Percentiles rank a stretch among this genome's conserved stretches.
These are phyloP conservation scores for Podocnemis expansa DNA, from an alignment of 2,113 vertebrate genomes.

Conservation along the genomic window DNA sequence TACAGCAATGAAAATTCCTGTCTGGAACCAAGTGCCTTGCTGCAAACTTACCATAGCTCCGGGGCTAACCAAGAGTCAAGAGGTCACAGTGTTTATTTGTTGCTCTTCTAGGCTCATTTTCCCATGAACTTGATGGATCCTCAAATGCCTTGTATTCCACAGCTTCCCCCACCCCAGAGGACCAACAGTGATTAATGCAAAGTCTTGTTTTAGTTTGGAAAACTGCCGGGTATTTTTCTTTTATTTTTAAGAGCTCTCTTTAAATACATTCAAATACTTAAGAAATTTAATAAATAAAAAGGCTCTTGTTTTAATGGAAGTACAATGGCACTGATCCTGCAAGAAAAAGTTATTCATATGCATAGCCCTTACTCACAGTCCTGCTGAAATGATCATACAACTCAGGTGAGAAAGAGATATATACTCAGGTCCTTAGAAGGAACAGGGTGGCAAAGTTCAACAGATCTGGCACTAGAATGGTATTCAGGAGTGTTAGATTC, in stretches of 20 bases:
- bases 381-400: background rate
- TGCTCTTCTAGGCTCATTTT: slow-evolving; percentile 69
- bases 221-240: background rate
- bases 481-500: background rate
- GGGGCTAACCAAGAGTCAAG: slow-evolving; percentile 56
- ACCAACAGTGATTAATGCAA: slow-evolving; percentile 50
- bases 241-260: background rate
- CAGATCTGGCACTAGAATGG: background rate
- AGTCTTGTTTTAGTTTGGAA: slow-evolving; percentile 39
- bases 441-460: background rate
- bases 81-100: slow-evolving; percentile 72
- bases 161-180: background rate
- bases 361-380: background rate
- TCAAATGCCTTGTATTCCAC: slow-evolving; percentile 46
- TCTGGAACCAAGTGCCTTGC: slow-evolving; percentile 60
- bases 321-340: background rate
- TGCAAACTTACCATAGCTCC: slow-evolving; percentile 65
- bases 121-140: slow-evolving; percentile 73
- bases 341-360: background rate
- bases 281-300: background rate
- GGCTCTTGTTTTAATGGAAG: background rate
- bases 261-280: slow-evolving; percentile 26
- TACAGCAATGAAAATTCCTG: slow-evolving; percentile 64
- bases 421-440: accelerated
- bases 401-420: background rate